phyloP scores from a whole-genome alignment of 2,797 vertebrate species.

The Ispidina lecontei region DNA sequence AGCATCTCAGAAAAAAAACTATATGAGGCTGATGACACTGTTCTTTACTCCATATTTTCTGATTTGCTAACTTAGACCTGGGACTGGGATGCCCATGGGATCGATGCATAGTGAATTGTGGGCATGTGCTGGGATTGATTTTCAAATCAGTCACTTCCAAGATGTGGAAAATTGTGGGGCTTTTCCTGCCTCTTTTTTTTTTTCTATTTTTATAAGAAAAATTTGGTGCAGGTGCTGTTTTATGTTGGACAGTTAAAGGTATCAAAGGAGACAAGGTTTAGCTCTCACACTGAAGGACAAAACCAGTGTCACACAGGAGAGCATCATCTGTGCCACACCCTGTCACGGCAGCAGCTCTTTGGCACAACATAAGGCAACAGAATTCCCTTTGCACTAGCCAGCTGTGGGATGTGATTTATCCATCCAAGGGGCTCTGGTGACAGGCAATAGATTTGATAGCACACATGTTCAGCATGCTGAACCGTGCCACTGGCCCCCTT shows the following conservation, averaged over 20 bases:
- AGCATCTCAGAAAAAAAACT: not conserved
- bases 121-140: not conserved
- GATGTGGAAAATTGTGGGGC: not conserved
- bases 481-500: not conserved
- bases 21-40: not conserved
- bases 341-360: slow-evolving; percentile 67
- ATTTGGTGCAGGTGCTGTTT: not conserved
- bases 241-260: not conserved
- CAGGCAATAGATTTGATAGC: slow-evolving; percentile 63
- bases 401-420: slow-evolving; percentile 73
- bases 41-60: not conserved
- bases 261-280: not conserved
- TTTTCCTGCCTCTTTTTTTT: not conserved
- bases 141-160: not conserved
- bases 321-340: slow-evolving; percentile 50
- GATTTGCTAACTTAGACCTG: not conserved
- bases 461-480: slow-evolving; percentile 64
- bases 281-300: slow-evolving; percentile 43
- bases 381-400: slow-evolving; percentile 73
- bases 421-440: slow-evolving; percentile 44
- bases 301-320: slow-evolving; percentile 45
- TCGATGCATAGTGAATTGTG: not conserved
- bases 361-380: slow-evolving; percentile 74
- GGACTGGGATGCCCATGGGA: not conserved
- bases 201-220: not conserved